Evolutionary conservation across 53 echinoderm and acorn worm genomes (phyloP), one percentile per base, ranked within the genome.

Genomic region (Astropecten irregularis): DNA sequence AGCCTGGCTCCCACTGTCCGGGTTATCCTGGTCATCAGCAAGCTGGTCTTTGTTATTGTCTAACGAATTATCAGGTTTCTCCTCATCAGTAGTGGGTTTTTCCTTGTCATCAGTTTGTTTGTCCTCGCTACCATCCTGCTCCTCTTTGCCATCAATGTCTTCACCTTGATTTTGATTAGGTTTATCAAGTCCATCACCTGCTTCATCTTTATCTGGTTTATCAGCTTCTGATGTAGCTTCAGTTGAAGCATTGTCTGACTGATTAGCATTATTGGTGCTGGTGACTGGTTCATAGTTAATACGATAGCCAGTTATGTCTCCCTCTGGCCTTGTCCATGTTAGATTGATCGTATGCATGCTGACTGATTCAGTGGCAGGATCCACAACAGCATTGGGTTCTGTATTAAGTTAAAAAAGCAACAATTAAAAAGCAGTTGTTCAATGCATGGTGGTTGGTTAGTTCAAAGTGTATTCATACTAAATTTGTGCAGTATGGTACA

Each of bases 281-380:
- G 35, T 47, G 29, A 83, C 46, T 39, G 84, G 84, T 53, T 27
- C 59, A 49, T 84, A 84, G 33, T 84, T 62, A 71, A 84, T 63
- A 58, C 84, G 69, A 57, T 90, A 95, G 39, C 92, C 95, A 62
- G 84, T 92, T 63, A 91, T 64, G 27, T 83, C 83, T 6, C 92
- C 92, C 34, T 90, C 90, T 2, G 90, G 90, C 61, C 88, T 92
- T 30, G 61, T 89, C 95, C 95, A 95, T 23, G 87, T 84, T 31
- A 95, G 50, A 3, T 74, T 82, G 69, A 95, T 84, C 39, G 84
- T 82, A 51, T 87, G 72, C 22, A 86, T 37, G 15, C 62, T 71
- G 71, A 30, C 18, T 18, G 74, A 86, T 48, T 89, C 92, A 21
- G 50, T 57, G n/a, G 32, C 46, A 14, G 76, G 82, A 62, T 92